Base-by-base conservation (phyloP, 2,888 invertebrate species). In the Epinotia demarniana region DNA sequence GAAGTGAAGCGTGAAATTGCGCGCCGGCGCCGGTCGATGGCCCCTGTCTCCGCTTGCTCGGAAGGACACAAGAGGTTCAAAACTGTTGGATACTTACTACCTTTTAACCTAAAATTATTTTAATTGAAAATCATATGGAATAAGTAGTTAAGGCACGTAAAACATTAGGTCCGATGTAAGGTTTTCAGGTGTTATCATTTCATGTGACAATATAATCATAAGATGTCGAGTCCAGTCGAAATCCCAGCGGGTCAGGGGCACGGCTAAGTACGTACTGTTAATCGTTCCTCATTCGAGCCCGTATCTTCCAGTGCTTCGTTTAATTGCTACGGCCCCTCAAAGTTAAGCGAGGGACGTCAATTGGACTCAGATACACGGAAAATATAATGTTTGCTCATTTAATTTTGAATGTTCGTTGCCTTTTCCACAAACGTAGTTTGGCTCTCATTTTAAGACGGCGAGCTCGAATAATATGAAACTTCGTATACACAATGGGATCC, bases 1-100 rank as follows among this genome's bases (percentile, higher is more conserved):
- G 81, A 89, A 92, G 88, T 92, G 90, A 90, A 84, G 90, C 92
- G 86, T 92, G 90, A 92, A 91, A 92, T 91, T 89, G 89, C 88
- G 85, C 80, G 80, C 77, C 77, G 75, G 72, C 82, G 58, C 27
- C 69, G 75, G 75, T 75, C 70, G 70, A 58, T 55, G 75, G 61
- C 60, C 73, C 63, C 58, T 2, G 8, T 53, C 43, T 3, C 27
- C 8, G 23, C 11, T 33, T 16, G n/a, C n/a, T 58, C 23, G 61
- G 46, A 69, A 69, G 9, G 46, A 5, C 69, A 11, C n/a, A 60
- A 69, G 46, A 2, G 23, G 0, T 19, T 16, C 18, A 8, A 4
- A 23, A 12, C 6, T 60, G 3, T 69, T 11, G 23, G 69, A 46
- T 23, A n/a, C 46, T 69, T 60, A 19, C 23, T 46, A 58, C 69